Conservation (phyloP, 2,888 invertebrate species). For the Agapetus fuscipes region DNA sequence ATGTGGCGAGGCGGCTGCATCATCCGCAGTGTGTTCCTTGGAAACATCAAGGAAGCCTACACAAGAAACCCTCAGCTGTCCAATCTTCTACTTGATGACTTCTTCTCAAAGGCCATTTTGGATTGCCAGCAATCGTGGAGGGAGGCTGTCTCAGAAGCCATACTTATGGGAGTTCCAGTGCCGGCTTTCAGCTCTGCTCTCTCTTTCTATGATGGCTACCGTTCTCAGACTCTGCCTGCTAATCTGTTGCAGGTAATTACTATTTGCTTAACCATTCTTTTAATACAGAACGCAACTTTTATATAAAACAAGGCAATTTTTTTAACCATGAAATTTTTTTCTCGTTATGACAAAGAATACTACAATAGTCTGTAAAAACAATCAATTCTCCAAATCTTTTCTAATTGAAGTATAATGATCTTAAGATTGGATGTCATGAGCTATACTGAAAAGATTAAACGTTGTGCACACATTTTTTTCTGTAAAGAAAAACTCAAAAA, state of each 20-base stretch:
- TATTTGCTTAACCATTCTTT: background rate
- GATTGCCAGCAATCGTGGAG: conserved; percentile 79
- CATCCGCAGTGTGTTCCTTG: conserved; percentile 65
- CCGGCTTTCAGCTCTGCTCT: conserved; percentile 90
- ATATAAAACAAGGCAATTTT: too few species aligned
- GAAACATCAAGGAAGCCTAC: conserved; percentile 69
- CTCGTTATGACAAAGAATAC: too few species aligned
- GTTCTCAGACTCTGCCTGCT: conserved; percentile 78
- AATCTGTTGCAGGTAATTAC: conserved; percentile 81
- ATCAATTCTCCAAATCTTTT: too few species aligned
- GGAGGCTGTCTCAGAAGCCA: conserved; percentile 63
- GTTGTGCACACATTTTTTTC: too few species aligned
- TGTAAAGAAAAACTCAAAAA: too few species aligned
- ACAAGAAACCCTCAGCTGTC: conserved; percentile 76
- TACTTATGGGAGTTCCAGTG: conserved; percentile 79
- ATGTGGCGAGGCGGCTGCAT: conserved; percentile 99
- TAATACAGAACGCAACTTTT: background rate
- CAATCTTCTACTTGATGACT: conserved; percentile 86
- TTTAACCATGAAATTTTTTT: too few species aligned
- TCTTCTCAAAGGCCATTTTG: conserved; percentile 79
- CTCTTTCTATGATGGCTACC: conserved; percentile 95
- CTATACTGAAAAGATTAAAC: too few species aligned
- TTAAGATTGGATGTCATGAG: too few species aligned
- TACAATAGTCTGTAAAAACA: too few species aligned
- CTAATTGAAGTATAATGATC: too few species aligned